Evolutionary conservation across 2,888 invertebrate species (phyloP).

Genomic region (Lydus trimaculatus): DNA sequence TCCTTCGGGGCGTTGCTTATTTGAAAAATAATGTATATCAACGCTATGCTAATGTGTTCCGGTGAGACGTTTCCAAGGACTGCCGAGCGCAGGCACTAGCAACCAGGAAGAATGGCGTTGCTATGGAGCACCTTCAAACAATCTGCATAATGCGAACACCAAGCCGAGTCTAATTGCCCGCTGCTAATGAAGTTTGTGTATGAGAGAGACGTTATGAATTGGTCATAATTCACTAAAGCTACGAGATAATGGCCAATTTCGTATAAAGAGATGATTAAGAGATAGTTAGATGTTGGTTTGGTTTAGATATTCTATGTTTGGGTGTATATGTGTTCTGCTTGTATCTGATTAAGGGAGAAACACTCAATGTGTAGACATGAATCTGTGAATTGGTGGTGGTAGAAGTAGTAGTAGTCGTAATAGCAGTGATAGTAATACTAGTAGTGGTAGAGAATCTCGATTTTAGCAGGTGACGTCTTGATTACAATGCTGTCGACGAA

Average conservation of each 20-base stretch:
- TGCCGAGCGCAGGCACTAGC: slow-evolving; percentile 24
- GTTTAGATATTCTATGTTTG: background rate
- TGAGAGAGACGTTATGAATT: slow-evolving; percentile 49
- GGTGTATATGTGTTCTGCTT: background rate
- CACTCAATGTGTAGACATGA: background rate
- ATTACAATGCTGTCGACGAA: slow-evolving; percentile 43
- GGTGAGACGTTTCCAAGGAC: slow-evolving; percentile 39
- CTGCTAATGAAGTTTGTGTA: slow-evolving; percentile 53
- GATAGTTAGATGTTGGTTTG: background rate
- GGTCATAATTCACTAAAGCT: slow-evolving; percentile 44
- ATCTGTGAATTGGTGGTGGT: background rate
- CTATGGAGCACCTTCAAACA: slow-evolving; percentile 45
- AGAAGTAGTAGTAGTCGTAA: too few relatives aligned
- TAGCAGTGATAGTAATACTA: too few relatives aligned
- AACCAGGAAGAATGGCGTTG: slow-evolving; percentile 38
- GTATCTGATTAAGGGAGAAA: background rate
- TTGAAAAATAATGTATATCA: slow-evolving; percentile 37
- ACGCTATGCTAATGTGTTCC: slow-evolving; percentile 43
- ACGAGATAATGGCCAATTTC: slow-evolving; percentile 44
- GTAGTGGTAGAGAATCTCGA: background rate
- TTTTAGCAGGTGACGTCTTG: slow-evolving; percentile 29
- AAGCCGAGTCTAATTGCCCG: slow-evolving; percentile 46
- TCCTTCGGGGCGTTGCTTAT: slow-evolving; percentile 18
- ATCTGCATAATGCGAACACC: slow-evolving; percentile 48
- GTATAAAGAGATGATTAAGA: slow-evolving; percentile 27